Percentiles rank a stretch among this genome's conserved stretches.
These are phyloP conservation scores for Bambusicola thoracicus DNA, from an alignment of 2,113 vertebrate genomes.

Conservation along the genomic window DNA sequence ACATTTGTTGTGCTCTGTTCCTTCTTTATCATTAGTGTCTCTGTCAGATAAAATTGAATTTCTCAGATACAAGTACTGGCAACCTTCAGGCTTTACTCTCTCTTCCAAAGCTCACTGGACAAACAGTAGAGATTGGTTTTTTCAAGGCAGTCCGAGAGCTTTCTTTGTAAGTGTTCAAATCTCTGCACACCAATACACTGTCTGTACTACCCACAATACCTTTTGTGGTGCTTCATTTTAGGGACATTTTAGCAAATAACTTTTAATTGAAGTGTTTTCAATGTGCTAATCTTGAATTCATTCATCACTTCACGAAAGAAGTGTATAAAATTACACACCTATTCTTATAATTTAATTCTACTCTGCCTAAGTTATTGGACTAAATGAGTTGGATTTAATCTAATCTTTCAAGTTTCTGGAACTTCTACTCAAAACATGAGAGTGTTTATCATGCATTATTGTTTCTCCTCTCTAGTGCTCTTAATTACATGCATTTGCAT, in stretches of 20 bases:
- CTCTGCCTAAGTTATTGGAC: not conserved
- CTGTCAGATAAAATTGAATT: slow-evolving; percentile 22
- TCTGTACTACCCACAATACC: not conserved
- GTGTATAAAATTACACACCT: not conserved
- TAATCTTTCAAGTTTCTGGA: not conserved
- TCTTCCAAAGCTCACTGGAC: not conserved
- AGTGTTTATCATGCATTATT: not conserved
- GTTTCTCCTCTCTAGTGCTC: slow-evolving; percentile 16
- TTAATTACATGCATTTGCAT: not conserved
- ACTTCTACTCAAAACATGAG: not conserved
- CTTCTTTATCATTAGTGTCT: not conserved
- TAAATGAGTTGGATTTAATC: slow-evolving; percentile 35
- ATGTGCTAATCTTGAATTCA: not conserved
- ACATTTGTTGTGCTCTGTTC: not conserved
- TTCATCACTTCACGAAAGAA: not conserved
- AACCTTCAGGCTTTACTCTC: not conserved
- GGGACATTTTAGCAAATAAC: not conserved
- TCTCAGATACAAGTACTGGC: slow-evolving; percentile 11
- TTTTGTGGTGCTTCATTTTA: not conserved
- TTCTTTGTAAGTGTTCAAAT: not conserved
- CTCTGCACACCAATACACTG: not conserved
- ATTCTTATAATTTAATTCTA: not conserved
- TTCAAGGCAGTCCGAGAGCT: not conserved
- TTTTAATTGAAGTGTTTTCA: slow-evolving; percentile 8
- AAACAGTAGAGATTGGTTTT: not conserved